Base-by-base conservation (phyloP, 2,113 vertebrate species). In the Pandion haliaetus region DNA sequence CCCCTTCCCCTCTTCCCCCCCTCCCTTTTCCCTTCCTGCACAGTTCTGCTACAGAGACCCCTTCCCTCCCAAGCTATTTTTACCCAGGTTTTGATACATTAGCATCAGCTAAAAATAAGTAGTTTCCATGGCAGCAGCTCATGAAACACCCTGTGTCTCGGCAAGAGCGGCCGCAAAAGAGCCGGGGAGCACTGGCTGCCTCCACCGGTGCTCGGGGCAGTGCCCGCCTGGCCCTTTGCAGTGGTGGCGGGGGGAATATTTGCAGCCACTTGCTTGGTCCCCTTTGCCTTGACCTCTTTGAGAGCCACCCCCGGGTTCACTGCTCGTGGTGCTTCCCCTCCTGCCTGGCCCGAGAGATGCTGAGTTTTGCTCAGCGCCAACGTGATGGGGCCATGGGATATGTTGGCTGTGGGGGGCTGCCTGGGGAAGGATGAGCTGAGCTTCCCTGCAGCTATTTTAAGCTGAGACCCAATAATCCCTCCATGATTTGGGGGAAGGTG, bases 81-180 rank as follows among this genome's bases (percentile, higher is more conserved):
- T 97, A 96, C 71, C 42, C 77, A 26, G 55, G 34, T 96, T 97
- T 97, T 90, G 88, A 89, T 93, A 80, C 66, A 61, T 86, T 52
- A 59, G 24, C 66, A 82, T 84, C 79, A 81, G 86, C 96, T 97
- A 97, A 96, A 97, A 97, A 97, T 96, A 97, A 95, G 94, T 8
- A 5, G 93, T 98, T 96, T 92, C 97, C 93, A 97, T 97, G 97
- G 95, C 83, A 93, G 94, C 94, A 12, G 65, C 8, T 84, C n/a
- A 70, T 70, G 96, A 69, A 94, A 82, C 79, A 77, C 88, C 25
- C 5, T 12, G 23, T 14, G 9, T 21, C 77, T 70, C 61, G 10
- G 49, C 78, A 72, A 32, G 44, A 84, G 86, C 10, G 1, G 20
- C 96, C 5, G 0, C 19, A 25, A 18, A 57, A 55, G 62, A 15